Evolutionary conservation across 1,140 invertebrate genomes (phyloP).

Genomic region (Dendroctonus ponderosae): DNA sequence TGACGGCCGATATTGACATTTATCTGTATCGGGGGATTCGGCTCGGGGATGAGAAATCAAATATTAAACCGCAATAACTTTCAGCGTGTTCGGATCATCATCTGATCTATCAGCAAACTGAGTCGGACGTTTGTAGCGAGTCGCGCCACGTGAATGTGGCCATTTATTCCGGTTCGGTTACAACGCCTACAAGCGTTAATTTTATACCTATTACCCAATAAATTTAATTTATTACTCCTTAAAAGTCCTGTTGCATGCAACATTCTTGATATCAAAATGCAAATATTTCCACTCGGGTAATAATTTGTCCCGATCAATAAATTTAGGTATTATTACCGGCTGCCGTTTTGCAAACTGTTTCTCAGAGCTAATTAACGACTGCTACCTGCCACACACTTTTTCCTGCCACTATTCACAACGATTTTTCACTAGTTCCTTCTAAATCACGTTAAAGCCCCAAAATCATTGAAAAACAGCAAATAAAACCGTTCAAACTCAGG

Average conservation of each 20-base stretch:
- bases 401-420: neutral
- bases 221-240: slow-evolving; percentile 29
- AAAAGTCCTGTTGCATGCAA: slow-evolving; percentile 28
- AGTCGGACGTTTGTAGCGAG: neutral
- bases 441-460: too few relatives aligned
- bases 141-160: neutral
- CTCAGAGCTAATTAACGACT: neutral
- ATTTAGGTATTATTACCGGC: slow-evolving; percentile 19
- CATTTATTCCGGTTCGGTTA: slow-evolving; percentile 13
- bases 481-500: too few relatives aligned
- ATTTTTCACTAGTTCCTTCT: too few relatives aligned
- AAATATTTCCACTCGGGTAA: slow-evolving; percentile 24
- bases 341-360: slow-evolving; percentile 7
- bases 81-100: slow-evolving; percentile 9
- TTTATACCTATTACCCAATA: slow-evolving; percentile 29
- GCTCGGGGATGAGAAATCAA: slow-evolving; percentile 26
- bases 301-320: slow-evolving; percentile 29
- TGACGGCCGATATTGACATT: slow-evolving; percentile 27
- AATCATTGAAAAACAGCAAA: too few relatives aligned
- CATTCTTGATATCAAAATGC: slow-evolving; percentile 32
- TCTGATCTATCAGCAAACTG: neutral
- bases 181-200: slow-evolving; percentile 29
- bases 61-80: slow-evolving; percentile 28
- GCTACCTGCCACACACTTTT: neutral
- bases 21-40: slow-evolving; percentile 13